Evolutionary conservation across 2,888 invertebrate genomes (phyloP), one percentile per base, ranked within the genome.

Genomic region (Allacma fusca): DNA sequence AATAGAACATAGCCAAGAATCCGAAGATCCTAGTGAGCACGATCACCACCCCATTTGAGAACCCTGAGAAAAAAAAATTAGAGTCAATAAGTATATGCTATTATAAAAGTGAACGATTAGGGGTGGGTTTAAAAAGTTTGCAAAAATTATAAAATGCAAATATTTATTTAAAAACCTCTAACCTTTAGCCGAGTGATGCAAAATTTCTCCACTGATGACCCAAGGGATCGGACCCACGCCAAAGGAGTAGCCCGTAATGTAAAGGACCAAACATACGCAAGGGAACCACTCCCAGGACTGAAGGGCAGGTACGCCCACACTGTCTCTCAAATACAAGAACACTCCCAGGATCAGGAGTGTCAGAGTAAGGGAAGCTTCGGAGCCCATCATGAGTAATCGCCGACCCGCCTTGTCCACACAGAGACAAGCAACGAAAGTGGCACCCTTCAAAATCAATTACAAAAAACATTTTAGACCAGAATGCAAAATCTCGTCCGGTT

Each of bases 1-100:
- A 77, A 68, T 34, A 77, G 26, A 77, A 77, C 77, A 77, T 77
- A 44, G 73, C 77, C 13, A 77, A 50, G 40, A 77, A 77, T 0
- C 77, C 77, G 65, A 77, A 77, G 16, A 71, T 67, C 67, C 77
- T 43, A 9, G 77, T 69, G 16, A 67, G 67, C 4, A 59, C 21
- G 4, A 59, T 59, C 4, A 59, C 24, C 23, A 59, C 59, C 12
- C 59, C 59, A 24, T 24, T 34, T 34, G 34, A 34, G 9, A 34
- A 34, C 9, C 34, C 34, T 34, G 34, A 7, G 9, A 34, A 34
- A 34, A 34, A 34, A 7, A 34, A 34, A 34, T 34, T 34, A 4
- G 9, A 9, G 34, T 34, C 34, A 34, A 34, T 34, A 34, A 34
- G 34, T 34, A 7, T 34, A 7, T n/a, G n/a, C n/a, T n/a, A n/a